Percentiles rank a stretch among this genome's conserved stretches.
Conservation (phyloP, 2,797 vertebrate species). For the Oreochromis grahami region DNA sequence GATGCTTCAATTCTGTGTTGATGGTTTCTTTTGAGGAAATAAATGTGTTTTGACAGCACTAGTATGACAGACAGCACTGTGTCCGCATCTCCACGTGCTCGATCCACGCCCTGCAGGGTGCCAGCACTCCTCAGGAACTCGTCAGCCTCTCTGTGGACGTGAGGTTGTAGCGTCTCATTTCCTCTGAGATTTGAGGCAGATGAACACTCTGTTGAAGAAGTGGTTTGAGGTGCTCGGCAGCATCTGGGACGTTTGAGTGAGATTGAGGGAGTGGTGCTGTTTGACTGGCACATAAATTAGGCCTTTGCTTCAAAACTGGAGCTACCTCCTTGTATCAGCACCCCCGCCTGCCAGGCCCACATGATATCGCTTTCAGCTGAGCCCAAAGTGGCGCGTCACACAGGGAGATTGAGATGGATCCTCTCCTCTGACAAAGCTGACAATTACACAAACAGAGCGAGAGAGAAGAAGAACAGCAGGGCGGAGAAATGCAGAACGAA, state of each 20-base stretch:
- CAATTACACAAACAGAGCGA: neutral
- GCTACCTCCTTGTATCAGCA: neutral
- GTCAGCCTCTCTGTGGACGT: neutral
- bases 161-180: neutral
- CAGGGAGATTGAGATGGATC: neutral
- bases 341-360: rapidly evolving
- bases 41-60: neutral
- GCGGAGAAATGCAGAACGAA: neutral
- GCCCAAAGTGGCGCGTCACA: neutral
- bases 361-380: neutral
- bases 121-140: neutral
- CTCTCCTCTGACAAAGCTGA: neutral
- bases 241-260: neutral
- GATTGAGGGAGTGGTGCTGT: neutral
- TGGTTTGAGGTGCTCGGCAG: neutral
- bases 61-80: neutral
- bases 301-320: neutral
- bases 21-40: neutral
- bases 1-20: rapidly evolving
- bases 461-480: neutral
- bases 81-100: rapidly evolving
- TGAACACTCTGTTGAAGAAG: neutral
- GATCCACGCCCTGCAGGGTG: neutral
- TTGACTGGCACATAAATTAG: neutral
- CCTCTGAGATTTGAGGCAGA: neutral